Evolutionary conservation across 2,888 invertebrate genomes (phyloP).

Genomic region (Ornithoptera priamus): DNA sequence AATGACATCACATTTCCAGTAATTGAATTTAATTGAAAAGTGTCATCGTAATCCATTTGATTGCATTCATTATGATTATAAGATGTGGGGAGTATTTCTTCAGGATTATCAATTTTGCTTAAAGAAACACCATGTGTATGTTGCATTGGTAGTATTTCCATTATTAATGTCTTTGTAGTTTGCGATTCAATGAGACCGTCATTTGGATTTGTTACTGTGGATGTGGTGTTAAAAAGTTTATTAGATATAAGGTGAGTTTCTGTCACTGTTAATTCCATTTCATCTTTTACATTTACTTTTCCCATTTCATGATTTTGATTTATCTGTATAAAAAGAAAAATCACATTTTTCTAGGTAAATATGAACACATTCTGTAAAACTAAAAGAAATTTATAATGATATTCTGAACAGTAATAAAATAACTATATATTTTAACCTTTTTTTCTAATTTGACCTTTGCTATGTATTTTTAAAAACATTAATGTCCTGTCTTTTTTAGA

Average conservation of each 20-base stretch:
- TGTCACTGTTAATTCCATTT: conserved; percentile 56
- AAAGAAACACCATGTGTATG: conserved; percentile 34
- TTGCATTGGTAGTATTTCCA: conserved; percentile 64
- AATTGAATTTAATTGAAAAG: conserved; percentile 69
- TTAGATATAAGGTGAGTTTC: conserved; percentile 70
- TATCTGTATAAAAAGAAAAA: conserved; percentile 40
- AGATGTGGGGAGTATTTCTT: conserved; percentile 61
- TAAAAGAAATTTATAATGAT: background rate
- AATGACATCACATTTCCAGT: conserved; percentile 65
- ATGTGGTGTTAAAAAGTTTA: conserved; percentile 63
- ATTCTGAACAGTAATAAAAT: too few relatives aligned
- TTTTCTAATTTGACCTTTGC: too few relatives aligned
- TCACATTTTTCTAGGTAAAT: background rate
- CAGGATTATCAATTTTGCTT: conserved; percentile 53
- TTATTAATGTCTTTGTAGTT: conserved; percentile 63
- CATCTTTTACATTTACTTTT: conserved; percentile 53
- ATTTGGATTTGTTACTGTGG: conserved; percentile 56
- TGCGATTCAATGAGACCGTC: conserved; percentile 59
- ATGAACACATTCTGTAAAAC: background rate
- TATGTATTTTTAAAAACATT: background rate
- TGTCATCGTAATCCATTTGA: conserved; percentile 45
- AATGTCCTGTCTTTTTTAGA: background rate
- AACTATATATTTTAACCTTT: too few relatives aligned
- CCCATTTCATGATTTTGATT: conserved; percentile 34
- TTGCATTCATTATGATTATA: conserved; percentile 38